A percentile compares a stretch with the other conserved stretches of the same genome.
phyloP scores from a whole-genome alignment of 2,113 vertebrate genomes.

The Ptychochromis oligacanthus region DNA sequence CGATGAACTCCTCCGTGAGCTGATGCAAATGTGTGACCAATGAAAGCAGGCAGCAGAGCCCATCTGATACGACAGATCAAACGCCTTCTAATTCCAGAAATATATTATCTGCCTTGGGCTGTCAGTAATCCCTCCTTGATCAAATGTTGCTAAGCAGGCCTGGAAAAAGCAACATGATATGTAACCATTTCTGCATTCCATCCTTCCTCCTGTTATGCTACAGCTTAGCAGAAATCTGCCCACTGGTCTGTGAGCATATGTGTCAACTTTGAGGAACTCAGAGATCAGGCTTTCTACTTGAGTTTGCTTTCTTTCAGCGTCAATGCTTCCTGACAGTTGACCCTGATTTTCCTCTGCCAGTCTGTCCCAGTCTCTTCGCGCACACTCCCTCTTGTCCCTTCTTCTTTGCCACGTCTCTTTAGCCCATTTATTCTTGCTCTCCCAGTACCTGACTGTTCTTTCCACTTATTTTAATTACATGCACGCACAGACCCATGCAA shows the following conservation, averaged over 20 bases:
- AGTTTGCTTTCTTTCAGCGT: constrained; percentile 26
- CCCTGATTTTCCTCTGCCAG: constrained; percentile 39
- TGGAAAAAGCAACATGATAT: constrained; percentile 23
- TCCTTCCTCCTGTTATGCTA: neutral
- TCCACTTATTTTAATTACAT: neutral
- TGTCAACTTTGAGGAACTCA: neutral
- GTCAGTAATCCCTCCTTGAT: constrained; percentile 48
- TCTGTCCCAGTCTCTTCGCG: neutral
- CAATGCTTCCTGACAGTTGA: constrained; percentile 54
- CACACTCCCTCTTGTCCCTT: neutral
- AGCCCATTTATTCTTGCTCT: neutral
- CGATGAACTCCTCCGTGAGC: neutral
- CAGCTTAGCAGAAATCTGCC: constrained; percentile 10
- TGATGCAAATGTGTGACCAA: neutral
- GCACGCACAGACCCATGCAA: neutral
- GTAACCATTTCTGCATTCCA: neutral
- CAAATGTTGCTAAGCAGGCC: constrained; percentile 13
- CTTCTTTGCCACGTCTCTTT: neutral
- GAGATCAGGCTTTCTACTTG: constrained; percentile 39
- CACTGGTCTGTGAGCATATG: constrained; percentile 10
- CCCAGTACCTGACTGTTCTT: neutral
- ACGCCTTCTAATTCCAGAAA: constrained; percentile 42
- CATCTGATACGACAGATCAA: constrained; percentile 46
- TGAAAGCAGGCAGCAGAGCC: constrained; percentile 6
- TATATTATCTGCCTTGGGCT: constrained; percentile 36